Evolutionary conservation across 2,113 vertebrate genomes (phyloP), one percentile per base, ranked within the genome.

Genomic region (Axis porcinus): DNA sequence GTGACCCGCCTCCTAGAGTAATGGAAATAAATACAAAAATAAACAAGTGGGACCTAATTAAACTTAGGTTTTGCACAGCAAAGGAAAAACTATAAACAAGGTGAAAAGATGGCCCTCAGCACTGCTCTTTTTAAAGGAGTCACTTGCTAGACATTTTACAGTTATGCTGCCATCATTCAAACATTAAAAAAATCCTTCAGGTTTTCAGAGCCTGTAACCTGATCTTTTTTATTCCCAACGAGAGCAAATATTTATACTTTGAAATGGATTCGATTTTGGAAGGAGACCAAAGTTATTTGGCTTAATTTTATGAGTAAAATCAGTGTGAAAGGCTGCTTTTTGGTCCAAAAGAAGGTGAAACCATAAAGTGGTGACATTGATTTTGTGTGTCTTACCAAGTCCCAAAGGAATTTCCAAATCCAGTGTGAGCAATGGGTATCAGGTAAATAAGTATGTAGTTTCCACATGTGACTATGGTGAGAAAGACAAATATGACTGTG

Each of bases 231-330:
- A 92, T 60, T 94, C 50, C 60, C 23, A 83, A 96, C 33, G 85
- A 92, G 36, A 97, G 60, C 60, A 96, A 95, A 96, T 96, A 96
- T 97, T 98, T 96, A 85, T 70, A 74, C 86, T 96, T 96, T 50
- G 92, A 96, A 96, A 93, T 94, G n/a, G 82, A 95, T 97, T 97
- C 96, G 57, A 96, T 97, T 98, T 97, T 97, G 67, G 85, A 96
- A 97, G 78, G 45, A 97, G 25, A 70, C 23, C 70, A 52, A 1
- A 58, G 33, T 86, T 83, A 94, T 91, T 96, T 89, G 93, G 55
- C 45, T 97, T 96, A 89, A 40, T 62, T 76, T 91, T 96, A 45
- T 95, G 74, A 94, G 84, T 96, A 83, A 91, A 97, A 86, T 96
- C 67, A 95, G 62, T 36, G 70, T 58, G 50, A 95, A 97, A 97